Percentiles rank a stretch among this genome's conserved stretches.
phyloP scores from a whole-genome alignment of 2,888 invertebrate species.

The Monopis laevigella region DNA sequence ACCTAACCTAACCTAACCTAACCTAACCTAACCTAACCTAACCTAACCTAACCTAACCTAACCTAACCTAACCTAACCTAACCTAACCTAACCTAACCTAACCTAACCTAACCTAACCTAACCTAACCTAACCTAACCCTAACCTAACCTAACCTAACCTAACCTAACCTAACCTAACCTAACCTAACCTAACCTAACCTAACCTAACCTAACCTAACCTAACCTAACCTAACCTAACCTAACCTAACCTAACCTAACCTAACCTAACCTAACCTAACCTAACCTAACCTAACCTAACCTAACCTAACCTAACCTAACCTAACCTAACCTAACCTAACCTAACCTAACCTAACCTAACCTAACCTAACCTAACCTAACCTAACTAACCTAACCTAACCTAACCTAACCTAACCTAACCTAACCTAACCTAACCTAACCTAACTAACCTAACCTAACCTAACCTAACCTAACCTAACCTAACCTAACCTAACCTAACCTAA shows the following conservation, averaged over 20 bases:
- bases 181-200: constrained; percentile 23
- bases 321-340: constrained; percentile 16
- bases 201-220: constrained; percentile 18
- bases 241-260: constrained; percentile 22
- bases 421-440: constrained; percentile 22
- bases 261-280: constrained; percentile 22
- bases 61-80: constrained; percentile 22
- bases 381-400: constrained; percentile 19
- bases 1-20: constrained; percentile 22
- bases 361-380: constrained; percentile 19
- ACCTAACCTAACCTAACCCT: constrained; percentile 23
- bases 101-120: constrained; percentile 23
- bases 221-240: constrained; percentile 23
- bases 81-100: constrained; percentile 21
- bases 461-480: constrained; percentile 21
- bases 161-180: constrained; percentile 22
- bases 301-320: constrained; percentile 20
- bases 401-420: constrained; percentile 22
- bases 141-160: constrained; percentile 22
- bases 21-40: constrained; percentile 21
- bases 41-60: constrained; percentile 21
- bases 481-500: constrained; percentile 23
- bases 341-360: constrained; percentile 18
- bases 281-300: constrained; percentile 21
- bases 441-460: constrained; percentile 19